These are phyloP conservation scores for Metallyticus violacea DNA, from an alignment of 2,888 invertebrate genomes.

Conservation along the genomic window DNA sequence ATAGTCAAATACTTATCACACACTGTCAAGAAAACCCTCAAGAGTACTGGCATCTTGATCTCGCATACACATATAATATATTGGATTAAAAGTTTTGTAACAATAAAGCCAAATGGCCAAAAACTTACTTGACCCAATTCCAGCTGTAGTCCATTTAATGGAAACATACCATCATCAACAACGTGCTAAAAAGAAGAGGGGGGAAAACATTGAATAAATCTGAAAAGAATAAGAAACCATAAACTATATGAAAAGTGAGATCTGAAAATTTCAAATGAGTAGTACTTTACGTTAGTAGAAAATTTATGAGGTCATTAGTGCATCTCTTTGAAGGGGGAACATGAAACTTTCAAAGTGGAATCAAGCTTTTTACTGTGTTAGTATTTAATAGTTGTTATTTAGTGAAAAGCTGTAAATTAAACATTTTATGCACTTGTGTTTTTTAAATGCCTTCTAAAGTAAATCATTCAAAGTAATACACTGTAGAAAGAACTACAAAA, in stretches of 20 bases:
- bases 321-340: not conserved
- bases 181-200: not conserved
- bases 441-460: not conserved
- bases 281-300: not conserved
- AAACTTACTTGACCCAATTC: conserved; percentile 4
- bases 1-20: conserved; percentile 11
- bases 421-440: not conserved
- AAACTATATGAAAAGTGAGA: not conserved
- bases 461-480: not conserved
- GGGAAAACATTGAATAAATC: not conserved
- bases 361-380: not conserved
- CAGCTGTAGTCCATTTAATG: not conserved
- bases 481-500: no score
- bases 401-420: not conserved
- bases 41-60: conserved; percentile 7
- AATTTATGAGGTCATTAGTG: no score
- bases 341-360: not conserved
- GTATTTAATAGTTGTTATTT: no score
- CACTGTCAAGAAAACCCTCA: not conserved
- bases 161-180: not conserved
- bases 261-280: not conserved
- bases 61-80: conserved; percentile 9
- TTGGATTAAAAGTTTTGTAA: conserved; percentile 15
- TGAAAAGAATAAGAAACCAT: not conserved
- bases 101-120: conserved; percentile 9